A percentile compares a stretch with the other conserved stretches of the same genome.
phyloP scores from a whole-genome alignment of 1,140 invertebrate species.

The Danaus plexippus region DNA sequence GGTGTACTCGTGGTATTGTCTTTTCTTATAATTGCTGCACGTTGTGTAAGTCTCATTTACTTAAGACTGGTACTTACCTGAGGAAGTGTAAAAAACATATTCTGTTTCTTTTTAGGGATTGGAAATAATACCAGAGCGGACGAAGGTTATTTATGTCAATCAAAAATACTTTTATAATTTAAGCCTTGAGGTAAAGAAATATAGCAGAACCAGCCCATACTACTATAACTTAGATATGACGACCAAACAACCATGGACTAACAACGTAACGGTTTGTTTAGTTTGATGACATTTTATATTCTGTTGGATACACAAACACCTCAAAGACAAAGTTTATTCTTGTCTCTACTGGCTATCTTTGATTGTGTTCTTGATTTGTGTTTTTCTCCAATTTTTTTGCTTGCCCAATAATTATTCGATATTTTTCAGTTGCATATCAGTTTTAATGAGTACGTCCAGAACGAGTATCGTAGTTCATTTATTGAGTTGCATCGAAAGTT shows the following conservation, averaged over 20 bases:
- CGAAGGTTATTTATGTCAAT: slow-evolving; percentile 17
- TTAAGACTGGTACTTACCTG: too few relatives aligned
- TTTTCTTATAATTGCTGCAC: too few relatives aligned
- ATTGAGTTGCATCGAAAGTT: slow-evolving; percentile 26
- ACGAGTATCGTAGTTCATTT: slow-evolving; percentile 35
- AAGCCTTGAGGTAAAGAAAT: slow-evolving; percentile 15
- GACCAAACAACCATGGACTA: slow-evolving; percentile 21
- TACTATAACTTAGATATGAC: slow-evolving; percentile 18
- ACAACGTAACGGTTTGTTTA: slow-evolving; percentile 34
- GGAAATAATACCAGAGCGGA: slow-evolving; percentile 24
- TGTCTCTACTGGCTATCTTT: too few relatives aligned
- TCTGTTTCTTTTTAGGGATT: slow-evolving; percentile 21
- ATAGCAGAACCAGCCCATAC: slow-evolving; percentile 23
- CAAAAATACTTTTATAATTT: slow-evolving; percentile 24
- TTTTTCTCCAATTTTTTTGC: too few relatives aligned
- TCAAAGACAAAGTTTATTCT: too few relatives aligned
- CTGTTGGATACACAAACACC: too few relatives aligned
- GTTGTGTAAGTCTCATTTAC: too few relatives aligned
- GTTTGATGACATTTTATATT: too few relatives aligned
- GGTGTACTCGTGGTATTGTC: too few relatives aligned
- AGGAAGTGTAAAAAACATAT: too few relatives aligned
- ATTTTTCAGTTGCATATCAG: slow-evolving; percentile 23
- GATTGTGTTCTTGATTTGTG: too few relatives aligned
- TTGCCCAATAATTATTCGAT: too few relatives aligned
- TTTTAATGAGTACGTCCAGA: slow-evolving; percentile 29